Conservation (phyloP, 2,888 invertebrate genomes). For the Orthosia cruda region DNA sequence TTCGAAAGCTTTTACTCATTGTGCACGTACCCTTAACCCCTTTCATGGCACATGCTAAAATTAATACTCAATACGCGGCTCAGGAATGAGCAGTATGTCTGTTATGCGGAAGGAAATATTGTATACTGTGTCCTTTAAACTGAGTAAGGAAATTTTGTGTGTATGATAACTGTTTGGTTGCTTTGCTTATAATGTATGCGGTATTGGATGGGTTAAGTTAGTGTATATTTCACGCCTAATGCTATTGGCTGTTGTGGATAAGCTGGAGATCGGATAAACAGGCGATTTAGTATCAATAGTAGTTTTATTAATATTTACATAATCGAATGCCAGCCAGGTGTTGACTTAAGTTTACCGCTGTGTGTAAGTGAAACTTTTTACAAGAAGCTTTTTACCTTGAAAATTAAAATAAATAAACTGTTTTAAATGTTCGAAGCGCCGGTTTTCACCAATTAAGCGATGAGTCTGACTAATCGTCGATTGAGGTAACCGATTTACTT, state of each 20-base stretch:
- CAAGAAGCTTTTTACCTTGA: conserved; percentile 46
- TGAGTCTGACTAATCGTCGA: conserved; percentile 45
- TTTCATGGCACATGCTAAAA: conserved; percentile 68
- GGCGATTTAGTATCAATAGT: conserved; percentile 49
- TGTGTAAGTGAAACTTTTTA: conserved; percentile 48
- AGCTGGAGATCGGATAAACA: conserved; percentile 37
- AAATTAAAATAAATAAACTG: conserved; percentile 38
- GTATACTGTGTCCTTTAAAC: conserved; percentile 63
- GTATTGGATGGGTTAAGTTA: conserved; percentile 53
- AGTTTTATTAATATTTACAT: conserved; percentile 50
- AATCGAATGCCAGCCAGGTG: conserved; percentile 50
- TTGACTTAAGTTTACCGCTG: conserved; percentile 45
- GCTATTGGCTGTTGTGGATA: conserved; percentile 54
- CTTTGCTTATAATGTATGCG: conserved; percentile 63
- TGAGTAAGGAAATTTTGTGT: conserved; percentile 63
- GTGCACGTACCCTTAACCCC: conserved; percentile 78
- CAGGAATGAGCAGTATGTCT: conserved; percentile 47
- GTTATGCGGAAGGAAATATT: conserved; percentile 44
- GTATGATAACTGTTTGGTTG: conserved; percentile 56
- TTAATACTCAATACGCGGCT: conserved; percentile 33
- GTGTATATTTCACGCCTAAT: conserved; percentile 61
- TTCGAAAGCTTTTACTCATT: conserved; percentile 77
- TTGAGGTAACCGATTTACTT: conserved; percentile 31
- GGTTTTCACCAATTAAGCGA: conserved; percentile 31
- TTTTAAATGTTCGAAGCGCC: conserved; percentile 15